Evolutionary conservation across 2,113 vertebrate species (phyloP), one percentile per base, ranked within the genome.

Genomic region (Antennarius striatus): DNA sequence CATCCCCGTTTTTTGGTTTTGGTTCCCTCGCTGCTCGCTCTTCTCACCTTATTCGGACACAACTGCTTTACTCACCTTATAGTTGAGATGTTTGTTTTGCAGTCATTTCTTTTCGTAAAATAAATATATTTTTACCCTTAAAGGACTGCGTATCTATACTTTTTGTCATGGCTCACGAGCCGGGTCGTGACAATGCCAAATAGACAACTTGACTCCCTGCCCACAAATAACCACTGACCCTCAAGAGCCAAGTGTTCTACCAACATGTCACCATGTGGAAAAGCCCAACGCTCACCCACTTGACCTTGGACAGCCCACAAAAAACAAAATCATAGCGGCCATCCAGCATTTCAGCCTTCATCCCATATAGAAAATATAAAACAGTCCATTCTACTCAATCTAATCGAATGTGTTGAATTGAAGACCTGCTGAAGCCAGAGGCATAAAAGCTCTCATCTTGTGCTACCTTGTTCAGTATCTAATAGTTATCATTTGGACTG

Each of bases 371-470:
- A 22, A 22, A 22, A 22, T 22, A 22, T 22, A 2, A 22, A 22
- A 22, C 22, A 22, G 22, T 22, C 22, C 22, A 22, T 22, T 22
- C 22, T 22, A 22, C 22, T 22, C 22, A 22, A 22, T 22, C 22
- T 22, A 67, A 77, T 75, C 40, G 2, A 10, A 49, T 10, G 32
- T 62, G 61, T 62, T 71, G 59, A 80, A 77, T 46, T 42, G 80
- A 72, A 50, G 40, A 64, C 56, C 12, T 17, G 50, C 50, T 43
- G 68, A 76, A 79, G 62, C 50, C 73, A 71, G 61, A 64, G 42
- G 68, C 71, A 73, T 73, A 73, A 75, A 62, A 76, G 69, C 32
- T 71, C 73, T 81, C 71, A 79, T 84, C 71, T 80, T 54, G 64
- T 42, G 42, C 71, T 58, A 54, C 54, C 70, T 63, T 48, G 68